A percentile compares a stretch with the other conserved stretches of the same genome.
Evolutionary conservation across 2,113 vertebrate species (phyloP).

Genomic region (Cercopithecus mona): DNA sequence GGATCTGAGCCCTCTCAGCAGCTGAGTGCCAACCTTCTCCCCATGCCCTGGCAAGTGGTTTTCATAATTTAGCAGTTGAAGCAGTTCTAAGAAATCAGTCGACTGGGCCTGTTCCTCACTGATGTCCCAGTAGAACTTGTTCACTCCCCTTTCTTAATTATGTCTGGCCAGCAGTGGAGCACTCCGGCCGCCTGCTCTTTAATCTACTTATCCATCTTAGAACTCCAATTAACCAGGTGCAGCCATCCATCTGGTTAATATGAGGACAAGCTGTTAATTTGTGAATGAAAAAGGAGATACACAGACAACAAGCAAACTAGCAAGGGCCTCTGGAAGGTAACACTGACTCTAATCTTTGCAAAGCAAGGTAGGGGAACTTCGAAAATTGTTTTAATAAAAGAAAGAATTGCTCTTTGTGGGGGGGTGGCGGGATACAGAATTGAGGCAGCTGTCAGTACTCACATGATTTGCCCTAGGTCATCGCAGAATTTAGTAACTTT

Average conservation of each 20-base stretch:
- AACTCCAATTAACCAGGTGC: slow-evolving; percentile 54
- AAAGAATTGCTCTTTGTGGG: not conserved
- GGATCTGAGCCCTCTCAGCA: not conserved
- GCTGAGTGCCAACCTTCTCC: not conserved
- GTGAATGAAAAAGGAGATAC: slow-evolving; percentile 24
- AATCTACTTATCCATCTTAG: slow-evolving; percentile 51
- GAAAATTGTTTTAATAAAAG: not conserved
- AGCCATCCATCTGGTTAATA: slow-evolving; percentile 51
- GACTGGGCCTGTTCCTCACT: not conserved
- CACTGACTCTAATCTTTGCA: not conserved
- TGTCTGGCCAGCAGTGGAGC: slow-evolving; percentile 29
- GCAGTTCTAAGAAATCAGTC: slow-evolving; percentile 37
- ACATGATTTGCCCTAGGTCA: not conserved
- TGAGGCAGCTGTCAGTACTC: not conserved
- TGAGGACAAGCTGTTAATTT: slow-evolving; percentile 53
- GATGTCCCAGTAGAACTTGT: not conserved
- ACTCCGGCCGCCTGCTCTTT: slow-evolving; percentile 12
- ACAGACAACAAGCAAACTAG: not conserved
- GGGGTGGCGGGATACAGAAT: not conserved
- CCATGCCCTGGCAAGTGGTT: not conserved
- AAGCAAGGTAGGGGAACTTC: not conserved
- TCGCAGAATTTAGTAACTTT: not conserved
- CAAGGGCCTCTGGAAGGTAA: not conserved
- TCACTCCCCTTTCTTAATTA: slow-evolving; percentile 56
- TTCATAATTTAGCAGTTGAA: slow-evolving; percentile 25